Percentiles rank a stretch among this genome's conserved stretches.
phyloP scores from a whole-genome alignment of 1,140 invertebrate genomes.

The Caenorhabditis briggsae region DNA sequence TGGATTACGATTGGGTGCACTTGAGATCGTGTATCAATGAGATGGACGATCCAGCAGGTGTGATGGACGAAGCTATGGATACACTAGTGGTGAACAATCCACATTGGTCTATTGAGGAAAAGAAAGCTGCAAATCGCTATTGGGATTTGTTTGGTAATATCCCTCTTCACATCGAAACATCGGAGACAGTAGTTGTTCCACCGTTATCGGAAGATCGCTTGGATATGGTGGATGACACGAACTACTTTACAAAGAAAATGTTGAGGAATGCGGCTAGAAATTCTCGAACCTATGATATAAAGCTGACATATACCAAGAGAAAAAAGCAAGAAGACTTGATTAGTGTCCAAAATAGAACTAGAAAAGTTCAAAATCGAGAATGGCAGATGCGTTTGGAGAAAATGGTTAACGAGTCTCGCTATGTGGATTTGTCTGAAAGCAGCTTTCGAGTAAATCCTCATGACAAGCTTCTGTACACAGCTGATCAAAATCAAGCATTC shows the following conservation, averaged over 20 bases:
- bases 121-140: conserved; percentile 9
- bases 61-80: conserved; percentile 10
- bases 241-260: conserved; percentile 14
- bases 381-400: conserved; percentile 38
- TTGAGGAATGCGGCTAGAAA: background rate
- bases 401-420: conserved; percentile 43
- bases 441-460: conserved; percentile 26
- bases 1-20: conserved; percentile 23
- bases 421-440: conserved; percentile 7
- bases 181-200: background rate
- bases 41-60: background rate
- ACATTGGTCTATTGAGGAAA: conserved; percentile 5
- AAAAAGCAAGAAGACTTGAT: conserved; percentile 1
- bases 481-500: conserved; percentile 12
- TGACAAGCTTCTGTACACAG: background rate
- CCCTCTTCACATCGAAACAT: conserved; percentile 16
- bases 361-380: conserved; percentile 17
- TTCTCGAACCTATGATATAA: background rate
- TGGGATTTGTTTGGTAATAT: conserved; percentile 40
- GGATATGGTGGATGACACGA: conserved; percentile 11
- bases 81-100: background rate
- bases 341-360: background rate
- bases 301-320: background rate
- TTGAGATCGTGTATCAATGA: conserved; percentile 19
- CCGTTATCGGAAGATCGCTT: conserved; percentile 7